phyloP scores from a whole-genome alignment of 2,113 vertebrate species.

The Hypocryptadius cinnamomeus region DNA sequence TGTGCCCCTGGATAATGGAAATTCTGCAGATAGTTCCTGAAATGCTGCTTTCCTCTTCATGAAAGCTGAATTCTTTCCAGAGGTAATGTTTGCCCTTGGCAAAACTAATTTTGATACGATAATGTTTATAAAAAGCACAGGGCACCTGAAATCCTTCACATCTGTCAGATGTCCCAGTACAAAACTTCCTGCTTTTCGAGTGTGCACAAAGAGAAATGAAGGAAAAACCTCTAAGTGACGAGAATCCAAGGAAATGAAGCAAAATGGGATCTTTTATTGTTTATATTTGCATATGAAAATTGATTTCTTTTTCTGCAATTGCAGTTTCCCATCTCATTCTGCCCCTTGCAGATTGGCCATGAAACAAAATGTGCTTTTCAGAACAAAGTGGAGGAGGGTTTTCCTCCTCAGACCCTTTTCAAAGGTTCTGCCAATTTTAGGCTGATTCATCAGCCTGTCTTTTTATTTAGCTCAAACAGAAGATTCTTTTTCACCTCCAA shows the following conservation, averaged over 20 bases:
- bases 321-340: background rate
- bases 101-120: constrained; percentile 36
- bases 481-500: background rate
- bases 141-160: background rate
- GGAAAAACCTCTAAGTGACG: background rate
- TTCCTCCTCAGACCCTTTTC: background rate
- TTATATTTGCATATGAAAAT: background rate
- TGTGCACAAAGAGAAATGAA: background rate
- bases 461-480: background rate
- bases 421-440: background rate
- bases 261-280: background rate
- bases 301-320: background rate
- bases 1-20: constrained; percentile 66
- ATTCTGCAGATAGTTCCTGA: constrained; percentile 57
- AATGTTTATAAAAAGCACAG: constrained; percentile 46
- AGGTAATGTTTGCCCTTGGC: constrained; percentile 59
- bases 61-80: constrained; percentile 51
- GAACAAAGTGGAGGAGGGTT: background rate
- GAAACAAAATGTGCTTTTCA: background rate
- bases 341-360: background rate
- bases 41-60: background rate
- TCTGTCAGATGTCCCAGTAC: background rate
- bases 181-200: background rate
- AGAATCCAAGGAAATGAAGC: background rate
- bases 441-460: background rate